Evolutionary conservation across 2,113 vertebrate genomes (phyloP), one percentile per base, ranked within the genome.

Genomic region (Edolisoma coerulescens): DNA sequence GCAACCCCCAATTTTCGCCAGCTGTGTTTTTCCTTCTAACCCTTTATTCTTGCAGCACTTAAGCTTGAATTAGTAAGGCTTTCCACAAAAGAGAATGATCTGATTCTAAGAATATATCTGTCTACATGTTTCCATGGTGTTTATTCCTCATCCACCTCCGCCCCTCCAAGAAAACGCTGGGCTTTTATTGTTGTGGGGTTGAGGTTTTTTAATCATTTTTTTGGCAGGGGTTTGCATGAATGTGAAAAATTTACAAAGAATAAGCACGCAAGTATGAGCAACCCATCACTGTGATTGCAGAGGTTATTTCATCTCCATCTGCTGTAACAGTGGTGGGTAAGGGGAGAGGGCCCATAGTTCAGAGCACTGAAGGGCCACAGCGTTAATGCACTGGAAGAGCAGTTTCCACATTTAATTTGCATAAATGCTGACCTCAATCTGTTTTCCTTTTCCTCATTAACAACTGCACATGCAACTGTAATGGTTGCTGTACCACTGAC

Each of bases 1-100:
- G 90, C 87, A 97, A 96, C 97, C 88, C 87, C 95, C 94, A 97
- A 95, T 98, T 98, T 98, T 92, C 35, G 0, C 87, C 98, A 98
- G 97, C 98, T 98, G 97, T 97, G 97, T 97, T 98, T 97, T 98
- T 91, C 93, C 94, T 97, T 89, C 87, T 97, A 95, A 93, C 81
- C 91, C 77, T 94, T 91, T 96, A 96, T 97, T 96, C 56, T 95
- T 84, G 85, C 59, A 91, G 93, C 57, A 56, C 93, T 94, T 77
- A 87, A 83, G 67, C 96, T 97, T 93, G 91, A 96, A 96, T 96
- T 85, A 97, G 96, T 91, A 95, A 84, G 90, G 90, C 77, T 96
- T 96, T 96, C 93, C 95, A 90, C 91, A 96, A 93, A 96, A 96
- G 82, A 73, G 74, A 91, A 90, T 89, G 41, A 89, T 92, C 79